Conservation (phyloP, 2,797 vertebrate genomes). For the Catharus ustulatus region DNA sequence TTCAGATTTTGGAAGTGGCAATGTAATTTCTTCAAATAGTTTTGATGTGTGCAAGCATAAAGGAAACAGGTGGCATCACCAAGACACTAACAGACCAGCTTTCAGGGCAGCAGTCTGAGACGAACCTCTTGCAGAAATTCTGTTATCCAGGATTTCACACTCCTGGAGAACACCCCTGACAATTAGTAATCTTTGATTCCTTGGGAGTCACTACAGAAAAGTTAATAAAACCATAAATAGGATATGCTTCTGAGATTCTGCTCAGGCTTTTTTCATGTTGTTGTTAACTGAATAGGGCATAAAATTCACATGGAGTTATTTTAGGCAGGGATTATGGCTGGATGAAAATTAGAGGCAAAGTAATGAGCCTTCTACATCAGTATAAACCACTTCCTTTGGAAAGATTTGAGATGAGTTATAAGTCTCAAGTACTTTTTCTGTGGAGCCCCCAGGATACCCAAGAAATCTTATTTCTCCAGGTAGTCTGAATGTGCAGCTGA, state of each 20-base stretch:
- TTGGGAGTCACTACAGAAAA: background rate
- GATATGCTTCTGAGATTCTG: background rate
- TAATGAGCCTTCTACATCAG: background rate
- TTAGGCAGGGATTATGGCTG: background rate
- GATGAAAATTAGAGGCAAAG: background rate
- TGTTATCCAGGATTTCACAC: background rate
- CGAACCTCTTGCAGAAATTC: background rate
- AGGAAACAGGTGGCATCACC: background rate
- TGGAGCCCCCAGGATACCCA: background rate
- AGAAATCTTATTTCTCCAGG: background rate
- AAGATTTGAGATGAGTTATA: background rate
- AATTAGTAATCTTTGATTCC: background rate
- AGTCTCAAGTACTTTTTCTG: background rate
- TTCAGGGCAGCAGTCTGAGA: background rate
- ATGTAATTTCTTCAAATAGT: background rate
- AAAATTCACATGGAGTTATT: background rate
- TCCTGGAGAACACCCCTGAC: background rate
- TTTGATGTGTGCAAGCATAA: background rate
- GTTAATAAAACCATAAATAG: background rate
- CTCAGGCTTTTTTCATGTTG: background rate
- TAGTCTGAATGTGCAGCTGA: background rate
- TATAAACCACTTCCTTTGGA: background rate
- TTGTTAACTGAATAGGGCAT: background rate
- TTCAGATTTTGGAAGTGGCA: background rate
- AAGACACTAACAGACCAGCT: background rate